Conservation (phyloP, 53 echinoderm and acorn worm genomes). For the Henricia sp. region DNA sequence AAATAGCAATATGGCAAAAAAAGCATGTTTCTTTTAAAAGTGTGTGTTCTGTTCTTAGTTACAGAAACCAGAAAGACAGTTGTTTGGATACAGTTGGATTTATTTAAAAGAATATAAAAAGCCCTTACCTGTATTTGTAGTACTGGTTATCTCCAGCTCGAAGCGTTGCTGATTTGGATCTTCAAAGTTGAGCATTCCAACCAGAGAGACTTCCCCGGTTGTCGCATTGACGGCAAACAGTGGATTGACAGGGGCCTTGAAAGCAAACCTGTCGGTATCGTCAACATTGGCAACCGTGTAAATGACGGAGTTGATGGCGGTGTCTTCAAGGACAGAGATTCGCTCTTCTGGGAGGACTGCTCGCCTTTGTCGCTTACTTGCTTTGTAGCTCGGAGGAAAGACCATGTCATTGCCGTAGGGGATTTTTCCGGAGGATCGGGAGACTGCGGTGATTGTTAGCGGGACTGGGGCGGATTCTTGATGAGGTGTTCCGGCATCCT, state of each 20-base stretch:
- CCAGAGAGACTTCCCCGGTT: constrained; percentile 73
- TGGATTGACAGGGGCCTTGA: constrained; percentile 47
- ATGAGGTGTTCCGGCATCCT: constrained; percentile 72
- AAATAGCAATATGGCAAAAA: too few species aligned
- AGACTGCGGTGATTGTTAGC: constrained; percentile 45
- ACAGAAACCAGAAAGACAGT: too few species aligned
- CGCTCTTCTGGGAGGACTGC: constrained; percentile 56
- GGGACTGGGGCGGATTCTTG: constrained; percentile 64
- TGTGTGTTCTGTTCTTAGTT: too few species aligned
- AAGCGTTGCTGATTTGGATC: constrained; percentile 42
- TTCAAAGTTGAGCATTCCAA: constrained; percentile 67
- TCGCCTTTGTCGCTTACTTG: constrained; percentile 56
- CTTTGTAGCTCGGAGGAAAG: constrained; percentile 37
- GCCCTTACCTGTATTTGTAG: constrained; percentile 72
- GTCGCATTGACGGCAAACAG: constrained; percentile 72
- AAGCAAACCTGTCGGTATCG: constrained; percentile 56
- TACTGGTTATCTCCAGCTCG: constrained; percentile 69
- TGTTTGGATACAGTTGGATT: too few species aligned
- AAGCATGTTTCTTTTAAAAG: too few species aligned
- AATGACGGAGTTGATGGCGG: constrained; percentile 33
- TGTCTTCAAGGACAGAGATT: constrained; percentile 51
- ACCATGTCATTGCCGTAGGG: constrained; percentile 85
- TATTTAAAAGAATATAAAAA: too few species aligned
- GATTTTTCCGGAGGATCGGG: constrained; percentile 44
- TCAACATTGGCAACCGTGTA: constrained; percentile 48